phyloP scores from a whole-genome alignment of 2,888 invertebrate genomes.

The Malthinus seriepunctatus region DNA sequence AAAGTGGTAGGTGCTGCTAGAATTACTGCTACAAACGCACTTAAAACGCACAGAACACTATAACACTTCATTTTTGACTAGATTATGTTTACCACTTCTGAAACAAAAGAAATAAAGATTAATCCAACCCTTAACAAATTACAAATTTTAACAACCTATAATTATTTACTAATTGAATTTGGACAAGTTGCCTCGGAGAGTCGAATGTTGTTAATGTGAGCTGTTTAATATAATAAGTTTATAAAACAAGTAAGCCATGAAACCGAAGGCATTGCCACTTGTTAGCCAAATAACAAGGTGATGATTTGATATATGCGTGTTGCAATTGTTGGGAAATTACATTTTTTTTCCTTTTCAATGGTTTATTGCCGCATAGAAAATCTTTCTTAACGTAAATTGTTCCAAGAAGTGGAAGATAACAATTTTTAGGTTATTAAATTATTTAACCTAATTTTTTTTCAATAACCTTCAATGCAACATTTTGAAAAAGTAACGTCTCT shows the following conservation, averaged over 20 bases:
- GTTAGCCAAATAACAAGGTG: constrained; percentile 2
- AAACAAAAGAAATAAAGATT: constrained; percentile 42
- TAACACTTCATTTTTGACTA: constrained; percentile 55
- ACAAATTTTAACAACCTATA: neutral
- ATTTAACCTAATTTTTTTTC: no score
- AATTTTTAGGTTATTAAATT: no score
- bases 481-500: no score
- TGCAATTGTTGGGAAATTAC: constrained; percentile 11
- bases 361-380: no score
- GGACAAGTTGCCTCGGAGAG: neutral
- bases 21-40: constrained; percentile 50
- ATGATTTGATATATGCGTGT: constrained; percentile 14
- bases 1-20: constrained; percentile 47
- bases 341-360: neutral
- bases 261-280: constrained; percentile 3
- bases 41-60: constrained; percentile 53
- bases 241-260: constrained; percentile 2
- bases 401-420: no score
- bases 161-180: no score
- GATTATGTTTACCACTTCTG: constrained; percentile 53
- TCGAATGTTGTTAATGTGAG: neutral
- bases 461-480: no score
- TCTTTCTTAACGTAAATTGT: no score
- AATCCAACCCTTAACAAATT: neutral
- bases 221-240: neutral